A percentile compares a stretch with the other conserved stretches of the same genome.
Evolutionary conservation across 35 echinoderm and acorn worm species (phyloP).

Genomic region (Acanthaster planci): DNA sequence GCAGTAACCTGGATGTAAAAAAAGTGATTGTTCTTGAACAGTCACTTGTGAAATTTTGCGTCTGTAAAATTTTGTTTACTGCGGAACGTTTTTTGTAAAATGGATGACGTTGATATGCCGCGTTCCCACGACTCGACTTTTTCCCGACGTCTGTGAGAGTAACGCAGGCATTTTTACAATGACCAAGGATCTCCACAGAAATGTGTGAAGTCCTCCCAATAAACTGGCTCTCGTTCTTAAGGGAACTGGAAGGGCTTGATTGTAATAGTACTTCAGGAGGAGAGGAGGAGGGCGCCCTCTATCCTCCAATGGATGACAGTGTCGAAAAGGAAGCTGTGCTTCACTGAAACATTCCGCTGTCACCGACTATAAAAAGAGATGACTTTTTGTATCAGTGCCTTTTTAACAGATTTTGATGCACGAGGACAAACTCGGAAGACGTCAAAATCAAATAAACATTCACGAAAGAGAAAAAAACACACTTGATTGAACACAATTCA

Average conservation of each 20-base stretch:
- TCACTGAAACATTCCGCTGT: constrained; percentile 27
- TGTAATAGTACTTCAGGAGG: constrained; percentile 3
- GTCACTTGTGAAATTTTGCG: not conserved
- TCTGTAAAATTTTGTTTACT: constrained; percentile 14
- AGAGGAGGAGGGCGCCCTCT: not conserved
- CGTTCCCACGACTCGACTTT: not conserved
- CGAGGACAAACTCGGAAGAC: constrained; percentile 10
- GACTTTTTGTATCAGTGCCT: not conserved
- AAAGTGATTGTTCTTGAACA: not conserved
- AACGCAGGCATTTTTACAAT: constrained; percentile 6
- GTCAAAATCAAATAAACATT: not conserved
- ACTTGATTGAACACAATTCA: not conserved
- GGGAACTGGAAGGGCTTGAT: not conserved
- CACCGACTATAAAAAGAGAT: not conserved
- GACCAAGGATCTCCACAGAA: constrained; percentile 9
- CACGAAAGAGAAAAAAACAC: not conserved
- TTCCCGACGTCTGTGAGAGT: not conserved
- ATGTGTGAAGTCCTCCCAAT: not conserved
- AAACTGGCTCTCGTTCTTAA: not conserved
- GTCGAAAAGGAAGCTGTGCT: constrained; percentile 7
- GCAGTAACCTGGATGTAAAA: constrained; percentile 16
- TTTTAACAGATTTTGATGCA: constrained; percentile 1
- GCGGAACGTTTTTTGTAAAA: constrained; percentile 7
- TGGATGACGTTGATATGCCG: constrained; percentile 3
- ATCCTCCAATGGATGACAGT: constrained; percentile 16